phyloP scores from a whole-genome alignment of 2,888 invertebrate species.

The Noctua fimbriata region DNA sequence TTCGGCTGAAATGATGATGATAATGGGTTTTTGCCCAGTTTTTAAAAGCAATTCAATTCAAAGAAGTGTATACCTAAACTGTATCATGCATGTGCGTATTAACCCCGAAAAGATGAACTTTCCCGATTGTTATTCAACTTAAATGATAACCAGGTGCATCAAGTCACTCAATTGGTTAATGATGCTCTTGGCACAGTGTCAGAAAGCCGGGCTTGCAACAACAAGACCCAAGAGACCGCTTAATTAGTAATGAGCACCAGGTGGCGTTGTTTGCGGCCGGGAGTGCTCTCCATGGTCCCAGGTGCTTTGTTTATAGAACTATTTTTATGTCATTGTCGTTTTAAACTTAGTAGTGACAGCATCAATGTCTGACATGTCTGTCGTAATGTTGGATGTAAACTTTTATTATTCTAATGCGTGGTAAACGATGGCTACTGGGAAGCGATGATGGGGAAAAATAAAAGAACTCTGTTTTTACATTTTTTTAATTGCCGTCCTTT shows the following conservation, averaged over 20 bases:
- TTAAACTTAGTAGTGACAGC: background rate
- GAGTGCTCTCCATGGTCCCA: constrained; percentile 22
- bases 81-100: background rate
- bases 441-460: background rate
- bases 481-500: background rate
- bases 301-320: constrained; percentile 27
- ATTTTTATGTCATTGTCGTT: constrained; percentile 15
- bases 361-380: background rate
- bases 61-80: background rate
- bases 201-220: constrained; percentile 35
- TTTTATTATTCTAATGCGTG: background rate
- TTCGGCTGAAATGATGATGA: too few relatives aligned
- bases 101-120: background rate
- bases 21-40: background rate
- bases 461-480: background rate
- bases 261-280: constrained; percentile 30
- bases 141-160: background rate
- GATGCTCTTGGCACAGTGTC: constrained; percentile 34
- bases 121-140: background rate
- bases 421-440: background rate
- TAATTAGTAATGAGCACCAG: constrained; percentile 53
- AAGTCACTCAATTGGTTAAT: constrained; percentile 50
- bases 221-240: constrained; percentile 43
- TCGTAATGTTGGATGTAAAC: background rate
- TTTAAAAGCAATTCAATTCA: background rate